Base-by-base conservation (phyloP, 1,140 invertebrate genomes). In the Drosophila auraria region DNA sequence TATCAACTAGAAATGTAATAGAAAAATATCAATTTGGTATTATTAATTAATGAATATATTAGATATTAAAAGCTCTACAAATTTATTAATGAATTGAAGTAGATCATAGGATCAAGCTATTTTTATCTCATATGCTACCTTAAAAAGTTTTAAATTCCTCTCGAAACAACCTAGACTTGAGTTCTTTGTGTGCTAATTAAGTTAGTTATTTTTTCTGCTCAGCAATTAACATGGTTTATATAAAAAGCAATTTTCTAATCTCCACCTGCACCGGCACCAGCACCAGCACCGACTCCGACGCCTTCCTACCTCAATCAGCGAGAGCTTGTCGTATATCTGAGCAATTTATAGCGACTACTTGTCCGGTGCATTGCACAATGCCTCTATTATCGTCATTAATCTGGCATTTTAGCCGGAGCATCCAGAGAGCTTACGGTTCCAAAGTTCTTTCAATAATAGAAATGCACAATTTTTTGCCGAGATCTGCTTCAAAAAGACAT, bases 261-360 rank as follows among this genome's bases (percentile, higher is more conserved):
- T 57, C 36, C 38, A 25, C 20, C 36, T 57, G 36, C 38, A 40
- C 38, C 11, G 8, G 38, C 4, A 42, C 15, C 40, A 15, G 4
- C 14, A 40, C 33, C 33, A 11, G 8, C 3, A 11, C 36, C 36
- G 12, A 5, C 20, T 14, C n/a, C 2, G n/a, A 9, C 33, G 40
- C 12, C 3, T 58, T 30, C 63, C 63, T 66, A 66, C 59, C 64
- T 49, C 64, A 66, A 66, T 45, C 27, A 66, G 30, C 63, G 8
- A 38, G 9, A 8, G 42, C 58, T 66, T 63, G 59, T 63, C 57
- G 63, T 36, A 45, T 62, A 65, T 65, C 59, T 53, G 36, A 23
- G 12, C 33, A 53, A 8, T 33, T 2, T 53, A 33, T n/a, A 65
- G 4, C 20, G 20, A 36, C 14, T 40, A 30, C 51, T 49, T 11